Evolutionary conservation across 2,888 invertebrate species (phyloP).

Genomic region (Agonum fuliginosum): DNA sequence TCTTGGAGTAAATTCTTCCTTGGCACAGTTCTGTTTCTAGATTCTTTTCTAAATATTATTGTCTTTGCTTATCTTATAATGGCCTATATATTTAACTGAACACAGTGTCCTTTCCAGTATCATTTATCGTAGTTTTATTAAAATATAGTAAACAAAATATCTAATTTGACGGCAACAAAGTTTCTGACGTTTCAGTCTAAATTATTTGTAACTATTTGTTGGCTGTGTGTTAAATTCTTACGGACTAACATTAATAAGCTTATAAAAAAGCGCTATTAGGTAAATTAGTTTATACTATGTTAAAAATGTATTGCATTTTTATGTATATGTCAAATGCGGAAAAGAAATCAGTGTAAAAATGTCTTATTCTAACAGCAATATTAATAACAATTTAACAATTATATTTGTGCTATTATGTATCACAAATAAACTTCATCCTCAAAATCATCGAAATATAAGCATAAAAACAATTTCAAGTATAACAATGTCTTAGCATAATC

Average conservation of each 20-base stretch:
- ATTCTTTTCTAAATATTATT: conserved; percentile 30
- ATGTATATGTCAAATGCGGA: not conserved
- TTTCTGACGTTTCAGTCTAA: not conserved
- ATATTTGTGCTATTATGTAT: conserved; percentile 41
- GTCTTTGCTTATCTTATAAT: conserved; percentile 31
- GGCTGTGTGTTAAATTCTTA: not conserved
- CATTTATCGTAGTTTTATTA: not conserved
- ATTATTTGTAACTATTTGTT: not conserved
- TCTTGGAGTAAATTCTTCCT: not conserved
- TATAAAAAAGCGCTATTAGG: not conserved
- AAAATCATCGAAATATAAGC: not conserved
- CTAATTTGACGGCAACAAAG: not conserved
- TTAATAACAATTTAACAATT: conserved; percentile 41
- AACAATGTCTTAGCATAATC: not conserved
- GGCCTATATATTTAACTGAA: conserved; percentile 30
- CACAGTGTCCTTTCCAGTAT: conserved; percentile 27
- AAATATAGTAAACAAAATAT: not conserved
- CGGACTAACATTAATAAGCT: conserved; percentile 31
- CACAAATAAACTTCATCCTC: conserved; percentile 26
- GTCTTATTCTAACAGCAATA: conserved; percentile 43
- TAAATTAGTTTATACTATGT: conserved; percentile 1
- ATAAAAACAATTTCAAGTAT: not conserved
- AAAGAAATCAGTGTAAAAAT: conserved; percentile 22
- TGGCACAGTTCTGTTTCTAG: conserved; percentile 11
- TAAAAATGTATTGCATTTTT: conserved; percentile 18